Base-by-base conservation (phyloP, 2,797 vertebrate species). In the Enteromius unitaeniatus region DNA sequence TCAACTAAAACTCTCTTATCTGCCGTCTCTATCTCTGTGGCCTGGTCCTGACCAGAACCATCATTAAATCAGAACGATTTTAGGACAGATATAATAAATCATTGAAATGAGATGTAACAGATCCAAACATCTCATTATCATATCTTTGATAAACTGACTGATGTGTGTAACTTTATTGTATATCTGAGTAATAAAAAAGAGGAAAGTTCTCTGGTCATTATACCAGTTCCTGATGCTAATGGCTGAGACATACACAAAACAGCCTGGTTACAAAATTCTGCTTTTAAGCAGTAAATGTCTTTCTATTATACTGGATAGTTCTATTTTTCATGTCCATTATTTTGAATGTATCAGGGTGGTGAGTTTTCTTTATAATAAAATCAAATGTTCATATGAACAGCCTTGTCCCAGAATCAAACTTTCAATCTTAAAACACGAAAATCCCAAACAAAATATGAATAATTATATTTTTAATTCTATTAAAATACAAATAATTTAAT, bases 1-100 rank as follows among this genome's bases (percentile, higher is more conserved):
- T 70, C 53, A 3, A 21, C 51, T 83, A 37, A 83, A 77, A 60
- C 60, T 14, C 65, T 70, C 65, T 78, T 83, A 83, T 83, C 82
- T 77, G 15, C 7, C 23, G 26, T 68, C 62, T 77, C 31, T 42
- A 68, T 76, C 40, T 65, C 55, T 69, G 49, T 10, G 0, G 65
- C 37, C 60, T 47, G 64, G 40, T 77, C 17, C 34, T 55, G 51
- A 74, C 42, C 74, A 76, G 34, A 67, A 28, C 15, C 72, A 45
- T 42, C 47, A 21, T 53, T 58, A 51, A 26, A 75, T 31, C 60
- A 28, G 28, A 72, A 53, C 51, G 3, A 75, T 67, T 42, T 82
- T 31, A 42, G 40, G 31, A 2, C 31, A 53, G 23, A 58, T 68
- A 67, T 82, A n/a, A 75, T 76, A 40, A 65, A 77, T 77, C 82